Conservation (phyloP, 1,140 invertebrate genomes). For the Notospermus geniculatus region DNA sequence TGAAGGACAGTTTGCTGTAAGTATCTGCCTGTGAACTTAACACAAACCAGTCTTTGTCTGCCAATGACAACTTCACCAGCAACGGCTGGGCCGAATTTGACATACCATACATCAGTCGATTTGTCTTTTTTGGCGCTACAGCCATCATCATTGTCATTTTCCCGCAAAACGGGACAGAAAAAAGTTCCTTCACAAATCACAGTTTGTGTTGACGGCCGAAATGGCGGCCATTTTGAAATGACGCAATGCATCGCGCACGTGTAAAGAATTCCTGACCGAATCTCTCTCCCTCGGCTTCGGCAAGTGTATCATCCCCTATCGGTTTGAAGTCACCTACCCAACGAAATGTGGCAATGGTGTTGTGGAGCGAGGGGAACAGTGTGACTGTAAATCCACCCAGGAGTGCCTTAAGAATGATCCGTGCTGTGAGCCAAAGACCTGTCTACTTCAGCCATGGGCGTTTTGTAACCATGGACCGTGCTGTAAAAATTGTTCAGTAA, state of each 20-base stretch:
- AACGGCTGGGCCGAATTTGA: no score
- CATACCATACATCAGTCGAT: no score
- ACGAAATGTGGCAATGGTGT: conserved; percentile 82
- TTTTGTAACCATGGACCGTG: conserved; percentile 89
- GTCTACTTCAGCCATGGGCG: conserved; percentile 84
- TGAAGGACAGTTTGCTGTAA: conserved; percentile 1
- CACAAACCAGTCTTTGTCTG: no score
- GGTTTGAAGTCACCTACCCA: conserved; percentile 37
- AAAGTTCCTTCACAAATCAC: no score
- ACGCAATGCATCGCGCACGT: no score
- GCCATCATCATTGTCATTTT: no score
- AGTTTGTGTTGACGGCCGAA: no score
- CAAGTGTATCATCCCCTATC: conserved; percentile 13
- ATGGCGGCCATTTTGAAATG: no score
- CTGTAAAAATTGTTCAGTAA: conserved; percentile 86
- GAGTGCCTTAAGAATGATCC: conserved; percentile 82
- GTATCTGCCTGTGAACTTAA: background rate
- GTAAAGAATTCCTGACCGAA: conserved; percentile 60
- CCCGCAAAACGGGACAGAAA: conserved; percentile 77
- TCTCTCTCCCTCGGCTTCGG: conserved; percentile 1
- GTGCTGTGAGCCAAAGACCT: conserved; percentile 94
- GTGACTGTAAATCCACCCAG: conserved; percentile 64
- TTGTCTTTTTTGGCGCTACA: no score
- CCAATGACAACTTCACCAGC: no score
- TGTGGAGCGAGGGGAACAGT: conserved; percentile 94